phyloP scores from a whole-genome alignment of 2,888 invertebrate genomes.

The Eulithis prunata region DNA sequence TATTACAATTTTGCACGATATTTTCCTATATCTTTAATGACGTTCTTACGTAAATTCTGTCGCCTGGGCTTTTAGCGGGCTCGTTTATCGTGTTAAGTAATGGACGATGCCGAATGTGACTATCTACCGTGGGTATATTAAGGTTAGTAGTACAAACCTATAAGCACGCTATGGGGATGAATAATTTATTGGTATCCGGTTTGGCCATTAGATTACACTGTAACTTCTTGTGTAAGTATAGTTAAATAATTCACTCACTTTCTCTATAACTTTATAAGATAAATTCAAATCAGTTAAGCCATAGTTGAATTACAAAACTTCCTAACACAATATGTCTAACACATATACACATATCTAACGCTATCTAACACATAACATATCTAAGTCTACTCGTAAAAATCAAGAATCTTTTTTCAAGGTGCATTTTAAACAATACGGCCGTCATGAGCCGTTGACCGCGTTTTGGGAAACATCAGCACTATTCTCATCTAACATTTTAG shows the following conservation, averaged over 20 bases:
- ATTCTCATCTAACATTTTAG: background rate
- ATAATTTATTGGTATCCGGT: conserved; percentile 23
- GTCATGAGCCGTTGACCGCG: too few species aligned
- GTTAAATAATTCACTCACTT: background rate
- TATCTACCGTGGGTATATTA: conserved; percentile 1
- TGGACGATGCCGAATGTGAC: conserved; percentile 42
- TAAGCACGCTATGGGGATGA: background rate
- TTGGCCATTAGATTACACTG: conserved; percentile 14
- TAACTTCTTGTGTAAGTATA: background rate
- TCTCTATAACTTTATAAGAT: too few species aligned
- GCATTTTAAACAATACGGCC: too few species aligned
- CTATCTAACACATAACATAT: too few species aligned
- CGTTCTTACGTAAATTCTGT: conserved; percentile 45
- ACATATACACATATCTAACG: too few species aligned
- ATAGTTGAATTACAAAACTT: too few species aligned
- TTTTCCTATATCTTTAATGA: conserved; percentile 35
- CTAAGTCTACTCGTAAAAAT: too few species aligned
- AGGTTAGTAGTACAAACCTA: conserved; percentile 3
- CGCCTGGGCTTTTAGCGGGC: conserved; percentile 52
- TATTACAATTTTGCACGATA: conserved; percentile 37
- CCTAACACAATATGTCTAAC: too few species aligned
- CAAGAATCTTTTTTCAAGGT: too few species aligned
- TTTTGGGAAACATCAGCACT: background rate
- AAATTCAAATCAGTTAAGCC: too few species aligned
- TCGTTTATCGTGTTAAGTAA: conserved; percentile 54